Evolutionary conservation across 2,797 vertebrate species (phyloP).

Genomic region (Euthynnus affinis): DNA sequence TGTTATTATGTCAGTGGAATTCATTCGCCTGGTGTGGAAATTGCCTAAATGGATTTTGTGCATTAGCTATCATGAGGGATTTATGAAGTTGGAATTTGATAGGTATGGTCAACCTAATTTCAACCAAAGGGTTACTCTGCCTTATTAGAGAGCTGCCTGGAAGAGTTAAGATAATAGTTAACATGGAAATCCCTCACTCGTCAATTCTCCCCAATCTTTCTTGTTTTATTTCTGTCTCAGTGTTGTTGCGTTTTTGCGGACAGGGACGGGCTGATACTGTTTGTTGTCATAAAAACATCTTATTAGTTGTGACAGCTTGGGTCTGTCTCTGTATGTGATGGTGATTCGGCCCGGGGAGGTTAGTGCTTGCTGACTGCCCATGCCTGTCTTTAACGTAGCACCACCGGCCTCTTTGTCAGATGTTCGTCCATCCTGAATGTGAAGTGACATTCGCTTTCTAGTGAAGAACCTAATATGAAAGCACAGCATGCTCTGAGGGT

Average conservation of each 20-base stretch:
- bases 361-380: slow-evolving; percentile 52
- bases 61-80: slow-evolving; percentile 61
- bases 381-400: slow-evolving; percentile 46
- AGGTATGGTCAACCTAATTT: slow-evolving; percentile 60
- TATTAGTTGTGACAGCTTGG: slow-evolving; percentile 74
- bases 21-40: slow-evolving; percentile 62
- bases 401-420: slow-evolving; percentile 57
- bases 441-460: slow-evolving; percentile 77
- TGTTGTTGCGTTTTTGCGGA: slow-evolving; percentile 38
- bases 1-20: slow-evolving; percentile 68
- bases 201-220: slow-evolving; percentile 16
- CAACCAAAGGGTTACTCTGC: slow-evolving; percentile 28
- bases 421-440: slow-evolving; percentile 65
- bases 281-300: slow-evolving; percentile 63
- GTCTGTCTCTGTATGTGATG: slow-evolving; percentile 63
- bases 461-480: slow-evolving; percentile 58
- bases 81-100: slow-evolving; percentile 60
- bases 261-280: slow-evolving; percentile 45
- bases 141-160: slow-evolving; percentile 32
- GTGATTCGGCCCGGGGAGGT: slow-evolving; percentile 67
- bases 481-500: slow-evolving; percentile 28
- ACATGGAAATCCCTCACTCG: slow-evolving; percentile 46
- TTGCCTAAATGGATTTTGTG: slow-evolving; percentile 69
- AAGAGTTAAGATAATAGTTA: slow-evolving; percentile 51
- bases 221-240: slow-evolving; percentile 29